These are phyloP conservation scores for Harmothoe impar DNA, from an alignment of 2,888 invertebrate genomes.

Conservation along the genomic window DNA sequence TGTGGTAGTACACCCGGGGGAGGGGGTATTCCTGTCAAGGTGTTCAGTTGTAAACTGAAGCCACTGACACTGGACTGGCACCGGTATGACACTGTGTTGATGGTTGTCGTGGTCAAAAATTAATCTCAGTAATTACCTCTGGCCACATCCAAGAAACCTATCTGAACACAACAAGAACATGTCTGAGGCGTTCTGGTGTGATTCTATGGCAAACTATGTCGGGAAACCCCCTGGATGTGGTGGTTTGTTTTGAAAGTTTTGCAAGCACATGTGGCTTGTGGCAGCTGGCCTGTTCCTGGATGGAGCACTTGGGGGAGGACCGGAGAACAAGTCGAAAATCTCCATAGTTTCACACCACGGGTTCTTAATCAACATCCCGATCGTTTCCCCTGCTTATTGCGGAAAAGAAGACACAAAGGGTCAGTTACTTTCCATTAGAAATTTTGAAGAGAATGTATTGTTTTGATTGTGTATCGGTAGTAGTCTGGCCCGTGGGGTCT, in stretches of 20 bases:
- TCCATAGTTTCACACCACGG: conserved; percentile 59
- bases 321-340: conserved; percentile 58
- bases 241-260: conserved; percentile 62
- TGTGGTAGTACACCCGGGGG: conserved; percentile 59
- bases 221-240: conserved; percentile 57
- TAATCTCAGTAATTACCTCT: conserved; percentile 45
- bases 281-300: conserved; percentile 55
- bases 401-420: background rate
- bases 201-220: conserved; percentile 51
- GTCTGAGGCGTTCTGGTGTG: background rate
- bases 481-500: background rate
- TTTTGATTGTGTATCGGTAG: conserved; percentile 25
- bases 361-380: conserved; percentile 53
- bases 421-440: background rate
- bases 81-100: conserved; percentile 61
- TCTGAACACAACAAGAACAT: background rate
- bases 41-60: conserved; percentile 62
- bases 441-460: background rate
- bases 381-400: background rate
- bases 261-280: conserved; percentile 55
- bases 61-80: conserved; percentile 57
- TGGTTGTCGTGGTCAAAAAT: conserved; percentile 58
- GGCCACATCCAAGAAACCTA: background rate
- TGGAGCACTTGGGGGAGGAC: conserved; percentile 54
- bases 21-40: conserved; percentile 61